Evolutionary conservation across 2,888 invertebrate genomes (phyloP).

Genomic region (Hanleya hanleyi): DNA sequence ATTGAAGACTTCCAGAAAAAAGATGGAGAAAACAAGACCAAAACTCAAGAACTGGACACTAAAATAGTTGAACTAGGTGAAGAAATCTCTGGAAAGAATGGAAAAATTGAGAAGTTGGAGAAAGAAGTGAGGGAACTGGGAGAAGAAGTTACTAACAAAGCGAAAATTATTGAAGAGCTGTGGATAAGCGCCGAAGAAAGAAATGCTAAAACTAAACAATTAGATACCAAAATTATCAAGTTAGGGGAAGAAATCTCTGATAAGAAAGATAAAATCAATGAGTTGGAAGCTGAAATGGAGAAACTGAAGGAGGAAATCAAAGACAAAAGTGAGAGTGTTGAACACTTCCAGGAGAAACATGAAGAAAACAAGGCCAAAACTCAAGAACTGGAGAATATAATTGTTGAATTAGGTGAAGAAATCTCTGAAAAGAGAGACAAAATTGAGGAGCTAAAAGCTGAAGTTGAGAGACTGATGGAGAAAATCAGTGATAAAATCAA

Average conservation of each 20-base stretch:
- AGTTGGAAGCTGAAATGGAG: not conserved
- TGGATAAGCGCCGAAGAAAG: no score
- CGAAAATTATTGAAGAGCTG: not conserved
- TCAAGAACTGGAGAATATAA: no score
- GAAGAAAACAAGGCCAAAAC: not conserved
- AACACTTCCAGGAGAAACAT: not conserved
- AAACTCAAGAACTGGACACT: no score
- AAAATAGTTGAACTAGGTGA: no score
- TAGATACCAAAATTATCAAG: no score
- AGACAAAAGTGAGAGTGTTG: not conserved
- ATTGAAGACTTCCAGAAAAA: no score
- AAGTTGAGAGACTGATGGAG: not conserved
- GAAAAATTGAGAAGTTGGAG: not conserved
- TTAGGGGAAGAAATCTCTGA: not conserved
- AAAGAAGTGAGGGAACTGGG: not conserved
- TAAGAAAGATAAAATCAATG: not conserved
- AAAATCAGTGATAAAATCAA: not conserved
- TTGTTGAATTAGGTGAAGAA: no score
- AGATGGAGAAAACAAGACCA: no score
- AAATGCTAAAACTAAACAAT: no score
- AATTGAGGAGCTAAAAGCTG: not conserved
- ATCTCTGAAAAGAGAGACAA: not conserved
- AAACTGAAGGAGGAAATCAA: not conserved
- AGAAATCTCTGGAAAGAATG: not conserved
- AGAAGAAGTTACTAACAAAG: not conserved